These are phyloP conservation scores for Drusus annulatus DNA, from an alignment of 1,140 invertebrate genomes.

Conservation along the genomic window DNA sequence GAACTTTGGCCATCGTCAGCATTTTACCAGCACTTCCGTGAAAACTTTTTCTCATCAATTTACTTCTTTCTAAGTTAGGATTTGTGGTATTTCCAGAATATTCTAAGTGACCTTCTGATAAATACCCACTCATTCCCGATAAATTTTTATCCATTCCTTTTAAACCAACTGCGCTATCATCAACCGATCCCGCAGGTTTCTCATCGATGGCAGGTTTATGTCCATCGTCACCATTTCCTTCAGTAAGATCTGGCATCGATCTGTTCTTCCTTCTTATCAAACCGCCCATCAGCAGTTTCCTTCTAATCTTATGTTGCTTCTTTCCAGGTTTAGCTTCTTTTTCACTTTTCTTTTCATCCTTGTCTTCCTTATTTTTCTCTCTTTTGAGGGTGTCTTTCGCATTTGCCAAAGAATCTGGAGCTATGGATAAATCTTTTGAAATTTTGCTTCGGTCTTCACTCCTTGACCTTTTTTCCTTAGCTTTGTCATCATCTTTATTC, in stretches of 20 bases:
- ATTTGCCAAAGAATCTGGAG: slow-evolving; percentile 72
- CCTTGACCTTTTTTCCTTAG: slow-evolving; percentile 84
- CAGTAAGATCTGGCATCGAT: slow-evolving; percentile 92
- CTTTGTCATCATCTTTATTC: slow-evolving; percentile 80
- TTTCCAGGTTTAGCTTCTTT: slow-evolving; percentile 84
- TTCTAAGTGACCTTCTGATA: slow-evolving; percentile 90
- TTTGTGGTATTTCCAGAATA: slow-evolving; percentile 76
- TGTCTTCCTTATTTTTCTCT: slow-evolving; percentile 75
- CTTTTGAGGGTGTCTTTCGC: slow-evolving; percentile 73
- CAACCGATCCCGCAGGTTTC: slow-evolving; percentile 75
- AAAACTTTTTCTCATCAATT: slow-evolving; percentile 91
- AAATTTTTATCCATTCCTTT: slow-evolving; percentile 73
- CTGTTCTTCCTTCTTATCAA: slow-evolving; percentile 90
- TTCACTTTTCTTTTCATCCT: slow-evolving; percentile 74
- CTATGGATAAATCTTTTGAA: slow-evolving; percentile 78
- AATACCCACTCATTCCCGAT: slow-evolving; percentile 82
- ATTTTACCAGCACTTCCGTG: slow-evolving; percentile 87
- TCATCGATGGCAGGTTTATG: slow-evolving; percentile 64
- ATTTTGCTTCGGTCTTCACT: slow-evolving; percentile 87
- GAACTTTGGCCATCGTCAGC: slow-evolving; percentile 86
- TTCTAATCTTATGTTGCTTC: slow-evolving; percentile 91
- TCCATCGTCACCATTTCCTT: slow-evolving; percentile 75
- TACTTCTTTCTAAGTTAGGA: slow-evolving; percentile 88
- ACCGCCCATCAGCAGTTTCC: slow-evolving; percentile 91
- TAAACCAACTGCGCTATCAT: slow-evolving; percentile 82